These are phyloP conservation scores for Sipha flava DNA, from an alignment of 1,140 invertebrate species.

Conservation along the genomic window DNA sequence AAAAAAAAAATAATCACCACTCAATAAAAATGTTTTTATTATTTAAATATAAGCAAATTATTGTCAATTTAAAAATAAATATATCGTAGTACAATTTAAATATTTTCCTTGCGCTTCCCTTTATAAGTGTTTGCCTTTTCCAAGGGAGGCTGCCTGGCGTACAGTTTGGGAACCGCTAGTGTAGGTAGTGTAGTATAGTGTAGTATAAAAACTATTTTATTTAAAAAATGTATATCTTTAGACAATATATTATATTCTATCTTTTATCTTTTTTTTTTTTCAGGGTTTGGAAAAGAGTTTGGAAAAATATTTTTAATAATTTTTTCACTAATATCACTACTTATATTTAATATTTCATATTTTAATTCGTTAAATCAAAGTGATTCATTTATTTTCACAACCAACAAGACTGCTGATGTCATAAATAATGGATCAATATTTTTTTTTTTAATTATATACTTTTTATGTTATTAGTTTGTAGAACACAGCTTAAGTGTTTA, in stretches of 20 bases:
- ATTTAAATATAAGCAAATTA: no score
- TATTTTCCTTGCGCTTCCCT: no score
- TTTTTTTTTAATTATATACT: background rate
- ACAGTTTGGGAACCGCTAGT: no score
- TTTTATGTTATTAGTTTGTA: background rate
- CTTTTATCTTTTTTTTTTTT: background rate
- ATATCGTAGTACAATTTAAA: no score
- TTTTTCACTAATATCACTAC: background rate
- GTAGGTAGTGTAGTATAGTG: no score
- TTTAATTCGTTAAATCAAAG: background rate
- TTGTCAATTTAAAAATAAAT: no score
- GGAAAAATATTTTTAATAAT: conserved; percentile 9
- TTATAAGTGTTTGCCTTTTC: no score
- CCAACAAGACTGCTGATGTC: background rate
- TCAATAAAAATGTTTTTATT: no score
- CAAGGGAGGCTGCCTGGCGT: no score
- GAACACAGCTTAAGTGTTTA: background rate
- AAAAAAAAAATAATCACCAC: no score
- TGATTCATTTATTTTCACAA: background rate
- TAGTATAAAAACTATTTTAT: no score
- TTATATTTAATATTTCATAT: background rate
- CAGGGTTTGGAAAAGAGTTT: conserved; percentile 4
- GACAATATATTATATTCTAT: background rate
- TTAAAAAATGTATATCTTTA: no score
- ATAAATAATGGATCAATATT: background rate